phyloP scores from a whole-genome alignment of 1,140 invertebrate species.

The Phocides pigmalion region DNA sequence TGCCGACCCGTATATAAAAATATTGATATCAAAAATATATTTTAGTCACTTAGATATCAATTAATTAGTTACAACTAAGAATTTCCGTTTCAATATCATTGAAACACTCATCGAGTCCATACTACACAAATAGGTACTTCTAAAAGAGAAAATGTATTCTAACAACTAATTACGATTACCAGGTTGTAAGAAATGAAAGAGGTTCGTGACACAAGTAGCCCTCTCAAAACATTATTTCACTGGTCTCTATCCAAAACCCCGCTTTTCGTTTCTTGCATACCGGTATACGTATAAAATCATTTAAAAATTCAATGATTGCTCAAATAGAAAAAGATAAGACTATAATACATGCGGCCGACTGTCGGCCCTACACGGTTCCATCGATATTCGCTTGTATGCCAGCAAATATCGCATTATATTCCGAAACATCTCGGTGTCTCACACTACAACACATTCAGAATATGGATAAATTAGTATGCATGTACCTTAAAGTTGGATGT shows the following conservation, averaged over 20 bases:
- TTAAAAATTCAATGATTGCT: slow-evolving; percentile 76
- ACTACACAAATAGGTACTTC: slow-evolving; percentile 55
- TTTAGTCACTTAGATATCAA: slow-evolving; percentile 14
- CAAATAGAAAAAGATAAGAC: slow-evolving; percentile 64
- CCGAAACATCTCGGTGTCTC: neutral
- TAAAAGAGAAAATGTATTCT: slow-evolving; percentile 59
- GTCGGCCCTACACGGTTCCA: neutral
- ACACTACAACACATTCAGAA: neutral
- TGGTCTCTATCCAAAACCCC: neutral
- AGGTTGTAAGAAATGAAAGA: slow-evolving; percentile 47
- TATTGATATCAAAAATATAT: slow-evolving; percentile 31
- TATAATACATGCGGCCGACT: slow-evolving; percentile 9
- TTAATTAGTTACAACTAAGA: slow-evolving; percentile 49
- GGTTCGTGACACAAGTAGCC: neutral
- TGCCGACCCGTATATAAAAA: slow-evolving; percentile 25
- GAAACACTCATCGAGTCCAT: slow-evolving; percentile 38
- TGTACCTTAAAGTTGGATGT: neutral
- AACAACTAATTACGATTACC: slow-evolving; percentile 52
- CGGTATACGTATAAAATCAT: slow-evolving; percentile 56
- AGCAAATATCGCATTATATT: neutral
- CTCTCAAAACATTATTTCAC: neutral
- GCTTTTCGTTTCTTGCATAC: slow-evolving; percentile 43
- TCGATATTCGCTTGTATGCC: neutral
- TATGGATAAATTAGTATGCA: neutral
- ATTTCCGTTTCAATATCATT: slow-evolving; percentile 46